Percentiles rank a stretch among this genome's conserved stretches.
These are phyloP conservation scores for Ganaspis brasiliensis DNA, from an alignment of 2,888 invertebrate species.

Conservation along the genomic window DNA sequence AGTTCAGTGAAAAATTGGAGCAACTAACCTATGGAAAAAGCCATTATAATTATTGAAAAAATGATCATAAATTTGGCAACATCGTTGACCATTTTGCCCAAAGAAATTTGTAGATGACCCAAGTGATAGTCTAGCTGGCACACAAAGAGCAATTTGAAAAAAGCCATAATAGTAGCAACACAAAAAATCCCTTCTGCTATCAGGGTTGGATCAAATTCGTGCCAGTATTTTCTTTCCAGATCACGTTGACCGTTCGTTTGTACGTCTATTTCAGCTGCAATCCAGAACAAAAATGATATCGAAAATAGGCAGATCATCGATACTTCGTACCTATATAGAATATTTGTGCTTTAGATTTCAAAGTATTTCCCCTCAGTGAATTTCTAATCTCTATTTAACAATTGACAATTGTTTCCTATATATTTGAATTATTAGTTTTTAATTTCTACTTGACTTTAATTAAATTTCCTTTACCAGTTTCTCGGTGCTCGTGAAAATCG, in stretches of 20 bases:
- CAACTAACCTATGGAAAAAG: slow-evolving; percentile 82
- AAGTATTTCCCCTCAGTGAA: no score
- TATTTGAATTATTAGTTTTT: slow-evolving; percentile 15
- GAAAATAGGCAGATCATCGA: slow-evolving; percentile 83
- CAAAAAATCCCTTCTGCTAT: slow-evolving; percentile 86
- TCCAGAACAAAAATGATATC: slow-evolving; percentile 85
- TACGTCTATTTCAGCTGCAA: slow-evolving; percentile 83
- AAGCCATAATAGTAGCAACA: slow-evolving; percentile 86
- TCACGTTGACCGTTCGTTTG: slow-evolving; percentile 80
- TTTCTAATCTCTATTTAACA: no score
- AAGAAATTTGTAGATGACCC: slow-evolving; percentile 86
- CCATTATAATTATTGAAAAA: slow-evolving; percentile 81
- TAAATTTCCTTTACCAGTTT: slow-evolving; percentile 81
- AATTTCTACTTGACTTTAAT: neutral
- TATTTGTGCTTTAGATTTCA: no score
- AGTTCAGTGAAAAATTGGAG: neutral
- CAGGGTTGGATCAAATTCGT: slow-evolving; percentile 84
- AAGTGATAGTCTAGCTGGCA: slow-evolving; percentile 85
- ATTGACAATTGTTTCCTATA: no score
- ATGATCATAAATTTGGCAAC: slow-evolving; percentile 85
- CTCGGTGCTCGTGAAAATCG: slow-evolving; percentile 83
- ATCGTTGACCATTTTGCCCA: slow-evolving; percentile 87
- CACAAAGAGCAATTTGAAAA: slow-evolving; percentile 84
- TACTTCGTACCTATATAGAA: slow-evolving; percentile 82
- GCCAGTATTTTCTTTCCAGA: slow-evolving; percentile 86